Base-by-base conservation (phyloP, 2,113 vertebrate species). In the Urocolius indicus region DNA sequence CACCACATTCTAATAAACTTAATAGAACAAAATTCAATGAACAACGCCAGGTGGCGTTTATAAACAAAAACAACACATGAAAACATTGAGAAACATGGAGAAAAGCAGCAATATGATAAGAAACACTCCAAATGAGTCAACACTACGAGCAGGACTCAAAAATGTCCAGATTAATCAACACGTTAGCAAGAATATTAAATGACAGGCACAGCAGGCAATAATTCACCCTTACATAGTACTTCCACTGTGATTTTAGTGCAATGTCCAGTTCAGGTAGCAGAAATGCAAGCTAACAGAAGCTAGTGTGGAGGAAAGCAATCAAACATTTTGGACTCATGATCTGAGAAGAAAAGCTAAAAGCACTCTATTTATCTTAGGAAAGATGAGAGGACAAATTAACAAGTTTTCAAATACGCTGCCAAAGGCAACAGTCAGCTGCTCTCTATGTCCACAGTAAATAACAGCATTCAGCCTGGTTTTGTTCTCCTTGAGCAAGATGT, bases 41-140 rank as follows among this genome's bases (percentile, higher is more conserved):
- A 79, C 9, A 90, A 93, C 16, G 17, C 36, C 65, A 76, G 4
- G 1, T 49, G 11, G 32, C 30, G 67, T 91, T 87, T 89, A 74
- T 29, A 73, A 96, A 80, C 29, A 80, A 46, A 27, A 72, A 81
- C 61, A 36, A 27, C 81, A 76, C 78, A 63, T 32, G 23, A 75
- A 77, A 57, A 29, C 63, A 73, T 9, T 16, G 41, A 54, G 26
- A 73, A 90, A 94, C 93, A 84, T 13, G 7, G 71, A 90, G 62
- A 85, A 92, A 93, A 91, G 30, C n/a, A 87, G 62, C 54, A 68
- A 65, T 22, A 36, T 24, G 26, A 6, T 41, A 84, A 85, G 49
- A 91, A 96, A 85, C 45, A 81, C 87, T n/a, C 55, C 75, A 82
- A 89, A 67, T 55, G 32, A 65, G 71, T 69, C 71, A 87, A 74